phyloP scores from a whole-genome alignment of 1,140 invertebrate species.

The Gonatopus flavifemur region DNA sequence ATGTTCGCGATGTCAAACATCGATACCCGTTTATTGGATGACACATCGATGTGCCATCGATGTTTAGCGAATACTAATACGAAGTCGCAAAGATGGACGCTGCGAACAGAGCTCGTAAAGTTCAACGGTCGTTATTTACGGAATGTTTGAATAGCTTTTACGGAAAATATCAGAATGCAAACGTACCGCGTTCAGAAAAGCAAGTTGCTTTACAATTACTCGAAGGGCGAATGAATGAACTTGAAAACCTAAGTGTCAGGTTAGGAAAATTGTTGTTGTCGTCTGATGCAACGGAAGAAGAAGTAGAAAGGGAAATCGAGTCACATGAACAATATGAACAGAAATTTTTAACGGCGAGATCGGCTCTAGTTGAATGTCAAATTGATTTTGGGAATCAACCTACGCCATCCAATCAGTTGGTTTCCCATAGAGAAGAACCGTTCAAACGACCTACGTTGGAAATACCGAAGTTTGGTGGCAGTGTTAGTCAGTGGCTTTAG shows the following conservation, averaged over 20 bases:
- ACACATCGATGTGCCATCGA: too few species aligned
- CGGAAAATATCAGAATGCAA: slow-evolving; percentile 3
- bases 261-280: slow-evolving; percentile 7
- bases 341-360: slow-evolving; percentile 11
- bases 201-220: slow-evolving; percentile 13
- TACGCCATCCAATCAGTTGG: not conserved
- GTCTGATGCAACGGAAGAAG: not conserved
- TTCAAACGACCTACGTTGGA: slow-evolving; percentile 30
- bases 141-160: slow-evolving; percentile 5
- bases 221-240: slow-evolving; percentile 14
- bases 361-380: not conserved
- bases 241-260: slow-evolving; percentile 9
- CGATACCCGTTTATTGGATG: too few species aligned
- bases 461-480: slow-evolving; percentile 32
- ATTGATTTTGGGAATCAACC: not conserved
- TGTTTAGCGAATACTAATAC: too few species aligned
- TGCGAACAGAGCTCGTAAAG: slow-evolving; percentile 8
- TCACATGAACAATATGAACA: slow-evolving; percentile 17
- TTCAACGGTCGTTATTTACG: slow-evolving; percentile 10
- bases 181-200: slow-evolving; percentile 15
- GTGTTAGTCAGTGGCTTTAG: slow-evolving; percentile 32
- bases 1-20: too few species aligned
- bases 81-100: slow-evolving; percentile 13
- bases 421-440: slow-evolving; percentile 10
- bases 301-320: slow-evolving; percentile 12